Evolutionary conservation across 2,113 vertebrate species (phyloP).

Genomic region (Calonectris borealis): DNA sequence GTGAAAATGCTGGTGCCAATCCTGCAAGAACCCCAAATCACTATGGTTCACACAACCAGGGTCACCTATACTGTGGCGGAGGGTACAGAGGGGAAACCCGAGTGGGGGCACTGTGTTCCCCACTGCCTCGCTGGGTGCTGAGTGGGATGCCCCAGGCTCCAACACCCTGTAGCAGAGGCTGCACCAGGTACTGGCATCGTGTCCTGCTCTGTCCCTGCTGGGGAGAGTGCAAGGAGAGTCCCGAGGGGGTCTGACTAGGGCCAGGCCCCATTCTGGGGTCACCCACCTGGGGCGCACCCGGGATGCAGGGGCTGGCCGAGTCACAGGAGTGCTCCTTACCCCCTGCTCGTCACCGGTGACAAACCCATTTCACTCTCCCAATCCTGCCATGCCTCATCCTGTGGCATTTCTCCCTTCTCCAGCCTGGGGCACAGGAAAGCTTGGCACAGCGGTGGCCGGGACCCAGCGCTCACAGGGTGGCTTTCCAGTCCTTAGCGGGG

Average conservation of each 20-base stretch:
- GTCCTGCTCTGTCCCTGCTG: neutral
- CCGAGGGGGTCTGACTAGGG: accelerated
- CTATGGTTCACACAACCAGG: neutral
- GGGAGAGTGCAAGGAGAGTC: neutral
- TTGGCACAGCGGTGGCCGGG: neutral
- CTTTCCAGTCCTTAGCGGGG: neutral
- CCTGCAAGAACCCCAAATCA: neutral
- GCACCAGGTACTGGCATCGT: neutral
- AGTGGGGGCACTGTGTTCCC: neutral
- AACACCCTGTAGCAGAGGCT: neutral
- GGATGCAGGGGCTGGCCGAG: neutral
- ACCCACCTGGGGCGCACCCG: neutral
- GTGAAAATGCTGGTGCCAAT: constrained; percentile 18
- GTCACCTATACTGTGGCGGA: neutral
- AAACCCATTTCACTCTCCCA: neutral
- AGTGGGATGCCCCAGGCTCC: neutral
- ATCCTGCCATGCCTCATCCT: neutral
- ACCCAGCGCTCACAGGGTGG: neutral
- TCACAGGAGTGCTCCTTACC: neutral
- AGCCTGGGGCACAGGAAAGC: neutral
- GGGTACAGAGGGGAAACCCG: neutral
- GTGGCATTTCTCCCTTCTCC: neutral
- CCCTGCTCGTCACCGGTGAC: neutral
- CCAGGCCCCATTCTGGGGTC: neutral
- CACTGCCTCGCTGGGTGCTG: neutral